Conservation (phyloP, 2,113 vertebrate genomes). For the Pristiophorus japonicus region DNA sequence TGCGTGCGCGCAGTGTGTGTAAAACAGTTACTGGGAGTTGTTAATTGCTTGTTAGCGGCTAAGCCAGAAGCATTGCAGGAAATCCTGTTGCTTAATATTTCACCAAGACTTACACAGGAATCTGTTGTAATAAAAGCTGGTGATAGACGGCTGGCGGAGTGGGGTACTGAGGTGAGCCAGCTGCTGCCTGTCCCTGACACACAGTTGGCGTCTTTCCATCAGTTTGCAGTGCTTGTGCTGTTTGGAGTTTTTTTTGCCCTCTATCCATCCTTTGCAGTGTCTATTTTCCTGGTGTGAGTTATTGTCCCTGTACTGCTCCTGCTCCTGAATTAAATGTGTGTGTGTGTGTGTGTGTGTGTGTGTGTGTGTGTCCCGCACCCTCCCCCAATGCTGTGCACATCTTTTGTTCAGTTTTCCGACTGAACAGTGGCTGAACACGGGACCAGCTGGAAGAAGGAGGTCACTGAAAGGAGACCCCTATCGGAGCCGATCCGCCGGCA, state of each 20-base stretch:
- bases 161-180: background rate
- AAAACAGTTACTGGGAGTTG: background rate
- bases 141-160: background rate
- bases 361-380: too few species aligned
- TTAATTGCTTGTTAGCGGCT: background rate
- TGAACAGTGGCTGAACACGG: background rate
- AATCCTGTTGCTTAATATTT: background rate
- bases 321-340: background rate
- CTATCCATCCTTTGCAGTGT: background rate
- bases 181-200: background rate
- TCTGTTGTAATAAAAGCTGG: background rate
- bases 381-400: too few species aligned
- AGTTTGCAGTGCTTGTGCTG: background rate
- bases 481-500: background rate
- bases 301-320: background rate
- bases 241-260: background rate
- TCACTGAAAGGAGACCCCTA: background rate
- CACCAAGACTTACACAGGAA: background rate
- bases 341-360: too few species aligned
- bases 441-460: background rate
- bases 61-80: background rate
- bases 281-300: background rate
- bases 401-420: background rate
- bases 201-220: background rate
- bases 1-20: too few species aligned